These are phyloP conservation scores for Salmo trutta DNA, from an alignment of 2,797 vertebrate species.

Conservation along the genomic window DNA sequence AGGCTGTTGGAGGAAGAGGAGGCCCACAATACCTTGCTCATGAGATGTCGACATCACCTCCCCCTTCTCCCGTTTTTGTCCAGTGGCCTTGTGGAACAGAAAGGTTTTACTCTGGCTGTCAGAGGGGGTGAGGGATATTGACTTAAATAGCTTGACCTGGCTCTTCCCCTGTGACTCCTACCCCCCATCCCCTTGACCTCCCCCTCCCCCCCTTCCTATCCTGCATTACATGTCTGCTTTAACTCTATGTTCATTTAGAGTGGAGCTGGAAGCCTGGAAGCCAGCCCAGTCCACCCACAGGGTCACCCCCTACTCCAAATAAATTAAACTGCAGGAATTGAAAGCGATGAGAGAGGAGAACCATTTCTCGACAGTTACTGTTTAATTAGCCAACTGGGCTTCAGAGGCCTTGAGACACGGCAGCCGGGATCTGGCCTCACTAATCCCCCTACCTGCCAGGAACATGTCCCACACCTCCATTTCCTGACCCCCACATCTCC, in stretches of 20 bases:
- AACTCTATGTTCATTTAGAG: slow-evolving; percentile 31
- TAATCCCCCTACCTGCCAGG: slow-evolving; percentile 62
- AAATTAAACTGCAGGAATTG: slow-evolving; percentile 68
- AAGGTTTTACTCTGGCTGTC: slow-evolving; percentile 74
- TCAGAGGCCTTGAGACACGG: slow-evolving; percentile 68
- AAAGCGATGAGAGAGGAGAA: slow-evolving; percentile 46
- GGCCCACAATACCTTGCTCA: slow-evolving; percentile 65
- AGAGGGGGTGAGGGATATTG: slow-evolving; percentile 65
- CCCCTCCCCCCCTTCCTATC: slow-evolving; percentile 47
- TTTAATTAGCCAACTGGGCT: slow-evolving; percentile 72
- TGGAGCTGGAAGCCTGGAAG: slow-evolving; percentile 57
- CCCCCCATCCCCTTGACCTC: slow-evolving; percentile 50
- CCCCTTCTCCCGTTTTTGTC: slow-evolving; percentile 48
- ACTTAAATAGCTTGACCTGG: slow-evolving; percentile 71
- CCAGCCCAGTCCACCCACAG: slow-evolving; percentile 51
- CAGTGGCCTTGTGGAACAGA: slow-evolving; percentile 65
- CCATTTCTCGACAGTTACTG: slow-evolving; percentile 60
- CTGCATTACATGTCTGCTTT: slow-evolving; percentile 30
- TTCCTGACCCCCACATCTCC: slow-evolving; percentile 12
- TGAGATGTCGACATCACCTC: slow-evolving; percentile 48
- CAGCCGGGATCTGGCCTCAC: slow-evolving; percentile 56
- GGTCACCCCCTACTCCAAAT: slow-evolving; percentile 63
- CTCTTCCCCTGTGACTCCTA: slow-evolving; percentile 63
- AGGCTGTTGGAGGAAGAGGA: background rate
- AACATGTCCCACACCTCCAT: slow-evolving; percentile 54